These are phyloP conservation scores for Punctoribates punctum DNA, from an alignment of 2,888 invertebrate species.

Conservation along the genomic window DNA sequence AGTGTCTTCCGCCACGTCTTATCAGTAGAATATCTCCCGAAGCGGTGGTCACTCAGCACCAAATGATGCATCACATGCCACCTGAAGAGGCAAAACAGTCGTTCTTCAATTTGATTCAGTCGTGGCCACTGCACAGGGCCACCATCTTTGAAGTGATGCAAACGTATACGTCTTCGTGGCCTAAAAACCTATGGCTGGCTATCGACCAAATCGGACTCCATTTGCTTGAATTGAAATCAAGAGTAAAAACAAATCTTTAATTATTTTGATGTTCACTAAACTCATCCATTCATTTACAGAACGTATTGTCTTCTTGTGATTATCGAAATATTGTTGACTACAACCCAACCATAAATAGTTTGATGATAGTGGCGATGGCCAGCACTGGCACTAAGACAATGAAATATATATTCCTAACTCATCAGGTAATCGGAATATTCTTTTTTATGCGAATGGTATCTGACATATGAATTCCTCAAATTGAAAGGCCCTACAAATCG, in stretches of 20 bases:
- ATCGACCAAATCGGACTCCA: constrained; percentile 89
- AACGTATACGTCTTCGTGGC: constrained; percentile 94
- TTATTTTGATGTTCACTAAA: not conserved
- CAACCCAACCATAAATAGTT: constrained; percentile 83
- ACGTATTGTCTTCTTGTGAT: constrained; percentile 84
- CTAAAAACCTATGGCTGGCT: constrained; percentile 83
- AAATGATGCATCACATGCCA: constrained; percentile 79
- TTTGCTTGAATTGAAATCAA: constrained; percentile 76
- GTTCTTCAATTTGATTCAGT: constrained; percentile 84
- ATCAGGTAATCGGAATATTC: constrained; percentile 63
- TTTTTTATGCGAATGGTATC: constrained; percentile 4
- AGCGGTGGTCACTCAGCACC: constrained; percentile 84
- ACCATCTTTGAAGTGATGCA: constrained; percentile 95
- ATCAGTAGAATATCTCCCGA: constrained; percentile 73
- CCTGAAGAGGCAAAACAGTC: constrained; percentile 83
- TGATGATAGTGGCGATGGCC: constrained; percentile 76
- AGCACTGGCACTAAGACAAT: constrained; percentile 81
- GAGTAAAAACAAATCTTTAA: constrained; percentile 50
- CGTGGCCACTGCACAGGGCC: constrained; percentile 87
- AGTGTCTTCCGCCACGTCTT: constrained; percentile 77
- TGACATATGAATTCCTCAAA: not conserved
- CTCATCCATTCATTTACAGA: constrained; percentile 57
- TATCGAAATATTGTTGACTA: constrained; percentile 83
- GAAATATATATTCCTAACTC: constrained; percentile 87
- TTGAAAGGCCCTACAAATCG: constrained; percentile 83